Evolutionary conservation across 1,140 invertebrate genomes (phyloP), one percentile per base, ranked within the genome.

Genomic region (Oreohelix idahoensis): DNA sequence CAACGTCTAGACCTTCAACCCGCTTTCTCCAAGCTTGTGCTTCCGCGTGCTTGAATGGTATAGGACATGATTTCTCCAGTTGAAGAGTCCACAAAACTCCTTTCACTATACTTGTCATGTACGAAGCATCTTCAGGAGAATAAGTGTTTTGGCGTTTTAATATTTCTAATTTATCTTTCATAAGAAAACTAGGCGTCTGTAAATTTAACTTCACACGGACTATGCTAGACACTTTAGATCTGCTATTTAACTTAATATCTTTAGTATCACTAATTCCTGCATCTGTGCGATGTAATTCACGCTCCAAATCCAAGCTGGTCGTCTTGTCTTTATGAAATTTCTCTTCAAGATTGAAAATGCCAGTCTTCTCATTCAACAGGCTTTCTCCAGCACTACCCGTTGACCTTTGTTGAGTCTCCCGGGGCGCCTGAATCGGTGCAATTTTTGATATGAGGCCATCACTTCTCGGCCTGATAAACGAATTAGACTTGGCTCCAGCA

Each of bases 81-180:
- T 93, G 90, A 0, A 93, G 92, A 0, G 95, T 95, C 96, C 96
- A 97, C 90, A 94, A 96, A 36, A 96, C 94, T 35, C 95, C 95
- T 53, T 92, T 84, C 42, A 92, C 89, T 23, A 93, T 82, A 82
- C 29, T 73, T 4, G 66, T 5, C 42, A 81, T 26, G 45, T 81
- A 73, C 8, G 32, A 39, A n/a, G 23, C 4, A 53, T 81, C 69
- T 45, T 81, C 79, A 35, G 26, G 53, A 23, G 53, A 58, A 58
- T 15, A 15, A 15, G 15, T 23, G 20, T 20, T n/a, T 2, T 10
- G 5, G 53, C 20, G 10, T 58, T 58, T 58, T 11, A 23, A 58
- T 4, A n/a, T n/a, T 20, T 58, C 53, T 10, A 20, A 20, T 58
- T 58, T 58, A 4, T 58, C 53, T 58, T 58, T 58, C 10, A 5